These are phyloP conservation scores for Eospalax fontanierii DNA, from an alignment of 2,797 vertebrate species.

Conservation along the genomic window DNA sequence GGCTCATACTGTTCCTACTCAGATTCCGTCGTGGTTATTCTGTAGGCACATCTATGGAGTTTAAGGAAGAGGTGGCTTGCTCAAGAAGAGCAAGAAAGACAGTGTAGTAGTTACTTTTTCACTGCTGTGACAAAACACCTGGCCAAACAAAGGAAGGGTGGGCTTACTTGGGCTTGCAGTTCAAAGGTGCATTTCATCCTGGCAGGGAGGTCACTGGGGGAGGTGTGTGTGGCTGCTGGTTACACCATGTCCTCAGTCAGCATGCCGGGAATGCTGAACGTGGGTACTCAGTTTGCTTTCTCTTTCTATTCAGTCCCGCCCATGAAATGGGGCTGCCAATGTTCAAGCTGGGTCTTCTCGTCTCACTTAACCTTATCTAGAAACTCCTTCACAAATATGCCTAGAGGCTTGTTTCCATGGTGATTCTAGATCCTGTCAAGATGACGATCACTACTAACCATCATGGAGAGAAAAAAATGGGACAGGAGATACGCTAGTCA, in stretches of 20 bases:
- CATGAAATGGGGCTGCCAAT: background rate
- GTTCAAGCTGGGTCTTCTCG: background rate
- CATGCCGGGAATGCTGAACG: background rate
- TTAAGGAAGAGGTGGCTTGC: background rate
- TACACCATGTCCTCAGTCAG: background rate
- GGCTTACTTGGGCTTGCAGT: background rate
- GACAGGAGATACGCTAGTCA: background rate
- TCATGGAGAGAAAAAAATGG: background rate
- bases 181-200: background rate
- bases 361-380: background rate
- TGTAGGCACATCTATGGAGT: background rate
- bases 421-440: background rate
- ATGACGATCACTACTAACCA: background rate
- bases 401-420: background rate
- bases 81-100: background rate
- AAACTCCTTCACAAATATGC: background rate
- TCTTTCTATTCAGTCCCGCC: background rate
- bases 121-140: background rate
- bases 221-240: too few species aligned
- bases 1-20: background rate
- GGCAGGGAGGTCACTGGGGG: too few species aligned
- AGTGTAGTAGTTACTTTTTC: background rate
- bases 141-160: background rate
- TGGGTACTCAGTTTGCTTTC: background rate
- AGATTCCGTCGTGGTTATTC: background rate